Base-by-base conservation (phyloP, 2,113 vertebrate genomes). In the Oreocharis arfaki region DNA sequence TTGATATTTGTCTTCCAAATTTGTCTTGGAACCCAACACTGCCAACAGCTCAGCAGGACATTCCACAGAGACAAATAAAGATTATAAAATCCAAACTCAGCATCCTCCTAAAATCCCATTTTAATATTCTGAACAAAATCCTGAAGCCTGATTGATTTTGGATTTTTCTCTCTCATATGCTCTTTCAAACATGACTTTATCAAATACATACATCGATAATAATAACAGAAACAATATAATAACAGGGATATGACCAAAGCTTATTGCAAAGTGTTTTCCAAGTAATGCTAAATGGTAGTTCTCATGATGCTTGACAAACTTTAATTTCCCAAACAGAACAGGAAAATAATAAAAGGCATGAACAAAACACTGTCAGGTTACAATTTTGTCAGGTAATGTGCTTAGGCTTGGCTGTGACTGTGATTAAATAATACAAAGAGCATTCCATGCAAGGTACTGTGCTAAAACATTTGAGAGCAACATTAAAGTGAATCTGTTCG, bases 351-450 rank as follows among this genome's bases (percentile, higher is more conserved):
- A 90, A 85, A 93, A 87, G 13, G 7, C 13, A 92, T 55, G 13
- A 91, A 79, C 49, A 87, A 92, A 92, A 88, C 50, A 88, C 24
- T 65, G 39, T 56, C 67, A 74, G 41, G 16, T 76, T 91, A 92
- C 60, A 93, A 23, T 84, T 91, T 55, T 28, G 19, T 52, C 21
- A 77, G 41, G 28, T 75, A 77, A 80, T 84, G 55, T 81, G 32
- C 68, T 91, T 61, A 87, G 75, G 63, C 35, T 84, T 84, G 75
- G 74, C 52, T 93, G 42, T 89, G 71, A 30, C 42, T 78, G 49
- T 65, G 39, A 80, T 71, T 70, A 91, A 94, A 87, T 46, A 63
- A 74, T 41, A 94, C n/a, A 96, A 74, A 93, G n/a, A 90, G 35
- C 76, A 71, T 86, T 86, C 42, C 92, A 84, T 94, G 83, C 83